These are phyloP conservation scores for Drosophila arawakana DNA, from an alignment of 1,140 invertebrate genomes.

Conservation along the genomic window DNA sequence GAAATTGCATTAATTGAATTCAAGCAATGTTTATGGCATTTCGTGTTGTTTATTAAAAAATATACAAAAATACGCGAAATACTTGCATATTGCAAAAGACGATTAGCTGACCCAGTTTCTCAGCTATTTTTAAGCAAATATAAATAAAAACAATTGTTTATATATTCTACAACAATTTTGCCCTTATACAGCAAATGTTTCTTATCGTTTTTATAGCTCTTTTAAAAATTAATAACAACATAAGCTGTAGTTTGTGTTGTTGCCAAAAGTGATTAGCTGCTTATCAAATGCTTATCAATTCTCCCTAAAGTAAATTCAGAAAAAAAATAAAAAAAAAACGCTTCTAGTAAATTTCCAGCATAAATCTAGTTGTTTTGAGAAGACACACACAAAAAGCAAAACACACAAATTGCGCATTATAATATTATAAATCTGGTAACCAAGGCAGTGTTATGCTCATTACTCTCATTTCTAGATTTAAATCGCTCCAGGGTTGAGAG, in stretches of 20 bases:
- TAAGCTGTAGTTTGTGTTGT: background rate
- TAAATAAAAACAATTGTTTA: slow-evolving; percentile 16
- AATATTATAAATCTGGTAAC: slow-evolving; percentile 22
- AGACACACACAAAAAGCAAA: background rate
- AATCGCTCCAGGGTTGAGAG: background rate
- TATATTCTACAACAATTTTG: slow-evolving; percentile 3
- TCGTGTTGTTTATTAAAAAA: background rate
- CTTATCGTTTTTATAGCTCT: slow-evolving; percentile 26
- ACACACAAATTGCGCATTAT: slow-evolving; percentile 24
- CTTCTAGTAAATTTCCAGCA: background rate
- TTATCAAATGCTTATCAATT: slow-evolving; percentile 30
- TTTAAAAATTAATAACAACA: slow-evolving; percentile 4
- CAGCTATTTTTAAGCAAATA: slow-evolving; percentile 31
- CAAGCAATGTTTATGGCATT: slow-evolving; percentile 1
- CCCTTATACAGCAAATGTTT: background rate
- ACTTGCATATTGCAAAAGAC: slow-evolving; percentile 7
- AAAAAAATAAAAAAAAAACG: background rate
- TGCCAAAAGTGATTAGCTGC: slow-evolving; percentile 2
- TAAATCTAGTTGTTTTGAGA: background rate
- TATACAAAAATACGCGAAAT: slow-evolving; percentile 4
- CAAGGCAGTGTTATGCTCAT: background rate
- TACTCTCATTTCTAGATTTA: background rate
- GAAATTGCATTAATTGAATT: slow-evolving; percentile 16
- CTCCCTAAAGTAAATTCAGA: slow-evolving; percentile 2
- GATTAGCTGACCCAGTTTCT: slow-evolving; percentile 38